Evolutionary conservation across 1,140 invertebrate genomes (phyloP).

Genomic region (Conus betulinus): DNA sequence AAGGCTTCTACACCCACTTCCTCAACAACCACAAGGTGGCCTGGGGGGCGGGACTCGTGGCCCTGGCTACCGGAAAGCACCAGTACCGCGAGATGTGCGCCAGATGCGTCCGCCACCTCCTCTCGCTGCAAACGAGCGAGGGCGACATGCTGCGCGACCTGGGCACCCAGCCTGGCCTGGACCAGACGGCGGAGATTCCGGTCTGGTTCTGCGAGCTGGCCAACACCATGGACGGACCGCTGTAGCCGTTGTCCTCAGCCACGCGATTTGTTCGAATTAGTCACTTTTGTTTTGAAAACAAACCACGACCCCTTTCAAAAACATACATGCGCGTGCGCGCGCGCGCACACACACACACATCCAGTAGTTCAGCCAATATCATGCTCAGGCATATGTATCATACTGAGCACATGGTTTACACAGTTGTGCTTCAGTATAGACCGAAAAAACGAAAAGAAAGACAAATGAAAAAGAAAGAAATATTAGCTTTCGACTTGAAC

Average conservation of each 20-base stretch:
- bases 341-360: no score
- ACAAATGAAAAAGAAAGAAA: no score
- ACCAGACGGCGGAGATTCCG: slow-evolving; percentile 53
- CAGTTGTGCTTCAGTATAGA: no score
- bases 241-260: background rate
- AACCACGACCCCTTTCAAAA: no score
- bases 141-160: slow-evolving; percentile 45
- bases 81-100: slow-evolving; percentile 50
- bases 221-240: slow-evolving; percentile 29
- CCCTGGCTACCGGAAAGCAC: slow-evolving; percentile 42
- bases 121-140: slow-evolving; percentile 46
- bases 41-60: slow-evolving; percentile 51
- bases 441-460: no score
- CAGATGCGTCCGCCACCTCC: slow-evolving; percentile 45
- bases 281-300: background rate
- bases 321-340: no score
- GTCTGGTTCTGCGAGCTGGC: slow-evolving; percentile 51
- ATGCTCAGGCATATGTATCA: no score
- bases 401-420: no score
- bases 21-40: slow-evolving; percentile 55
- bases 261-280: background rate
- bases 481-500: no score
- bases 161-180: slow-evolving; percentile 40
- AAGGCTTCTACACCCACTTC: slow-evolving; percentile 45
- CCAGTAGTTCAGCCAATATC: no score